Evolutionary conservation across 2,888 invertebrate species (phyloP).

Genomic region (Melinopterus prodromus): DNA sequence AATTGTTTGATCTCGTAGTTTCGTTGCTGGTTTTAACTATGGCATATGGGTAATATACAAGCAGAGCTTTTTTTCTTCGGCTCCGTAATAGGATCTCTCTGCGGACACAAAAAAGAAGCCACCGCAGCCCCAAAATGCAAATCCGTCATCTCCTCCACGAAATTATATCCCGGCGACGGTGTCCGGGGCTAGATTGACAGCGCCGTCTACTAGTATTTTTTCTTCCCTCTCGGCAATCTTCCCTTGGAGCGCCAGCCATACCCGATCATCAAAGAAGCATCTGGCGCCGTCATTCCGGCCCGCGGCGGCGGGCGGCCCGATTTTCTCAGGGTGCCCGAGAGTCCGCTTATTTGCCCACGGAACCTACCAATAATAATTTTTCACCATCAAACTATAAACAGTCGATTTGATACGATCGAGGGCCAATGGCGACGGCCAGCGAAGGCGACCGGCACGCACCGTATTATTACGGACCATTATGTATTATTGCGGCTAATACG

Average conservation of each 20-base stretch:
- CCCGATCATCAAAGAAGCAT: conserved; percentile 60
- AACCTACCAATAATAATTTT: conserved; percentile 62
- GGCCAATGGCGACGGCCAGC: conserved; percentile 45
- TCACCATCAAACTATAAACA: conserved; percentile 61
- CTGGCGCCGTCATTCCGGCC: conserved; percentile 57
- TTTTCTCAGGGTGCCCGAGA: conserved; percentile 31
- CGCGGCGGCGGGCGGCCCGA: neutral
- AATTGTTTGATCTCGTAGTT: neutral
- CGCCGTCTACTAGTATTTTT: conserved; percentile 35
- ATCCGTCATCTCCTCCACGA: conserved; percentile 51
- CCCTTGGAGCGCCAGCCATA: conserved; percentile 42
- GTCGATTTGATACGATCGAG: conserved; percentile 61
- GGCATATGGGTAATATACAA: neutral
- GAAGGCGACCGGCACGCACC: conserved; percentile 54
- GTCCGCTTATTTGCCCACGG: conserved; percentile 56
- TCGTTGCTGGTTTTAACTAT: neutral
- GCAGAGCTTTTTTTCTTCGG: neutral
- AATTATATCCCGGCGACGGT: conserved; percentile 48
- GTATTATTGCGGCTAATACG: conserved; percentile 61
- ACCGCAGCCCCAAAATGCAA: conserved; percentile 47
- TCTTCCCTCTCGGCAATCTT: conserved; percentile 24
- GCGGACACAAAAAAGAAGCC: neutral
- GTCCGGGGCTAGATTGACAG: conserved; percentile 51
- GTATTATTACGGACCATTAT: conserved; percentile 62
- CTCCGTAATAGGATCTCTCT: neutral